A percentile compares a stretch with the other conserved stretches of the same genome.
Evolutionary conservation across 2,797 vertebrate species (phyloP).

Genomic region (Chloroceryle amazona): DNA sequence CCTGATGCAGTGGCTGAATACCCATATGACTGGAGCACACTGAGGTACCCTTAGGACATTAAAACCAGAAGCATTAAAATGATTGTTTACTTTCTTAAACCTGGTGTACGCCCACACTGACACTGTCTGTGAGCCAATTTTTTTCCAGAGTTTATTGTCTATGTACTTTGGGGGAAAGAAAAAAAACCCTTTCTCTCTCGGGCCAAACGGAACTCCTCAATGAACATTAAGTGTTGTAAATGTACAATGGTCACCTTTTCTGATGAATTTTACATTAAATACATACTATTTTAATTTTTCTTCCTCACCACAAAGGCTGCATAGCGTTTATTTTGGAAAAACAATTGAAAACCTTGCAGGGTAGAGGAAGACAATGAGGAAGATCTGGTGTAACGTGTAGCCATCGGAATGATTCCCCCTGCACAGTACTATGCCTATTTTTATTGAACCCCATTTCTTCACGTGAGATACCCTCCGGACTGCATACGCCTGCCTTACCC

Average conservation of each 20-base stretch:
- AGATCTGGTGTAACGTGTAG: background rate
- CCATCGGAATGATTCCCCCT: too few species aligned
- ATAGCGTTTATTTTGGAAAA: background rate
- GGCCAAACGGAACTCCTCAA: background rate
- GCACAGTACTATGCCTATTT: fast-evolving
- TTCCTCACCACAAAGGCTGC: background rate
- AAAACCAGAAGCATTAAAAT: background rate
- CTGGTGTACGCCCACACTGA: background rate
- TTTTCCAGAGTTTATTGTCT: background rate
- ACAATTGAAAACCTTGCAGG: background rate
- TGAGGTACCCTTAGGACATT: background rate
- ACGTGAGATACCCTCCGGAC: background rate
- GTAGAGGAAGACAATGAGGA: background rate
- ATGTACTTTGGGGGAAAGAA: background rate
- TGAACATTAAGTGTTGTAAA: background rate
- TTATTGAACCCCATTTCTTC: background rate
- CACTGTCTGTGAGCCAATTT: background rate
- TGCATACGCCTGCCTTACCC: background rate
- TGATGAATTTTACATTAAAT: background rate
- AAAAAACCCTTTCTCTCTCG: background rate
- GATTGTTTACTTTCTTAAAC: background rate
- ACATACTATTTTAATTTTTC: background rate
- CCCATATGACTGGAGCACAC: background rate
- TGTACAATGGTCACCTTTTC: background rate
- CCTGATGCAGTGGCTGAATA: background rate